Evolutionary conservation across 2,797 vertebrate genomes (phyloP).

Genomic region (Acanthis flammea): DNA sequence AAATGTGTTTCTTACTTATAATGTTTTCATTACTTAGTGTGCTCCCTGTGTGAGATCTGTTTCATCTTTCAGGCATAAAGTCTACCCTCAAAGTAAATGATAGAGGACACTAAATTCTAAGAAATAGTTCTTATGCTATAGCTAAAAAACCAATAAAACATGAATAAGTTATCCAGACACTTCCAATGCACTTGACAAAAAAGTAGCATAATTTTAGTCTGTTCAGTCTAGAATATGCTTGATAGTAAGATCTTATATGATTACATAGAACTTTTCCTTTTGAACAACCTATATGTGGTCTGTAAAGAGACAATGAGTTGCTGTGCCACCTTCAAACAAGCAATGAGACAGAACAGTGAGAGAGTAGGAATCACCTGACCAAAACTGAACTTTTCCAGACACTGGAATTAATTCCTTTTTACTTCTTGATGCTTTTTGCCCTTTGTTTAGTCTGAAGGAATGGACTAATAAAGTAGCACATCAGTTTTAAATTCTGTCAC

Average conservation of each 20-base stretch:
- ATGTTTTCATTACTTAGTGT: not conserved
- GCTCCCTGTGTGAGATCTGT: not conserved
- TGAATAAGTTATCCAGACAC: accelerated
- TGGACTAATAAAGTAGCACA: not conserved
- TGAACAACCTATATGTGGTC: not conserved
- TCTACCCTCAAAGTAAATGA: not conserved
- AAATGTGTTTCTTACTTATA: not conserved
- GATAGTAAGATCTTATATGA: not conserved
- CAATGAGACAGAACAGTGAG: not conserved
- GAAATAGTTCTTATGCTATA: not conserved
- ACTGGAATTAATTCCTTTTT: not conserved
- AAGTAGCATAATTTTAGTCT: not conserved
- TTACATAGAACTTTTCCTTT: not conserved
- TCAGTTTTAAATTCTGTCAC: not conserved
- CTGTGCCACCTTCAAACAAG: not conserved
- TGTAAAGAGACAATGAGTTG: not conserved
- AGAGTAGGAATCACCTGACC: not conserved
- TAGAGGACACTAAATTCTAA: not conserved
- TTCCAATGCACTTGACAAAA: not conserved
- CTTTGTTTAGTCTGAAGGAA: not conserved
- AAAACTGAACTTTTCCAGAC: not conserved
- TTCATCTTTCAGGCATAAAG: not conserved
- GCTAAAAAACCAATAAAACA: not conserved
- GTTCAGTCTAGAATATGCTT: not conserved
- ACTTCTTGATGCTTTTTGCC: not conserved